Base-by-base conservation (phyloP, 2,113 vertebrate species). In the Brachirus orientalis region DNA sequence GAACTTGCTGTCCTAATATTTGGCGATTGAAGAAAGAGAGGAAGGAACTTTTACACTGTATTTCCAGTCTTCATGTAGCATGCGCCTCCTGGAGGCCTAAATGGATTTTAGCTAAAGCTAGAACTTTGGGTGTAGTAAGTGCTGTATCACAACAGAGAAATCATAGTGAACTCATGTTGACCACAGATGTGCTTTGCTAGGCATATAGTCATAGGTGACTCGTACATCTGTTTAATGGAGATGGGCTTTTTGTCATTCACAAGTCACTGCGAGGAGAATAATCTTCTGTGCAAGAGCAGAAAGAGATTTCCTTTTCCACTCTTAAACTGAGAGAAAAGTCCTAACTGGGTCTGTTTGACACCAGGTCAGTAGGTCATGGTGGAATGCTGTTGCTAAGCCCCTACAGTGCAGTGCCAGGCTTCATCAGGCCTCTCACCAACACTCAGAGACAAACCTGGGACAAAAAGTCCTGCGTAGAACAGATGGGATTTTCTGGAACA, bases 341-440 rank as follows among this genome's bases (percentile, higher is more conserved):
- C 56, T 43, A 44, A 70, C 51, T 53, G 22, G 65, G 55, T 64
- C 20, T 59, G 80, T 71, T 59, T 22, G 13, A 22, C 59, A 63
- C 46, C 9, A 13, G 69, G 47, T 79, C 72, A 53, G 68, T 48
- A 63, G 72, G 77, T 69, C 37, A 17, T n/a, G 59, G 18, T 48
- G 73, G 78, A 59, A 72, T 50, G 65, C 62, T 65, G 66, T 43
- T 53, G 62, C 46, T 78, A 38, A 74, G 70, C 77, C 60, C 71
- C 59, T 13, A 64, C 66, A 48, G 67, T 65, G 66, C 69, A 54
- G 77, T 70, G 77, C 85, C 82, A 85, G 72, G 80, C 78, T 75
- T 85, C 59, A 63, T 86, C 59, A 1, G 86, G 79, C 77, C 84
- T 88, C 79, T 87, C 84, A 85, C 72, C 50, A 38, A 48, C 64